phyloP scores from a whole-genome alignment of 2,797 vertebrate genomes.

The Buceros bicornis region DNA sequence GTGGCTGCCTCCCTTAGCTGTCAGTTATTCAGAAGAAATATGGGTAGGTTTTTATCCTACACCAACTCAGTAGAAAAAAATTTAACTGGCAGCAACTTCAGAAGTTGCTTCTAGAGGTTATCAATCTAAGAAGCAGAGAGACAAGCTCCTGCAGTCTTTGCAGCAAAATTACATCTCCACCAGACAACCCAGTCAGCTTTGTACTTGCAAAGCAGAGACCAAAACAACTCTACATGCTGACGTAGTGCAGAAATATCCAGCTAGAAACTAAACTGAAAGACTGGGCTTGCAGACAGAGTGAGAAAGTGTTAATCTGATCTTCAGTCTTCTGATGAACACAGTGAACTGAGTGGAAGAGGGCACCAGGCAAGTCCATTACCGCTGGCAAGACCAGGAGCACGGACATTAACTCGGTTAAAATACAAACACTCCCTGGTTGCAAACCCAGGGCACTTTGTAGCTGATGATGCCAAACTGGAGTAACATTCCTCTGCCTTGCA shows the following conservation, averaged over 20 bases:
- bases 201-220: constrained; percentile 38
- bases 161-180: constrained; percentile 49
- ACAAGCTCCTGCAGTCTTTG: constrained; percentile 32
- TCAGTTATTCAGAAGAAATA: constrained; percentile 34
- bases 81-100: constrained; percentile 55
- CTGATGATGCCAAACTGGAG: background rate
- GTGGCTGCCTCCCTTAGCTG: background rate
- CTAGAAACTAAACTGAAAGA: constrained; percentile 21
- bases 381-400: background rate
- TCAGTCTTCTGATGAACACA: background rate
- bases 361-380: constrained; percentile 39
- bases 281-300: background rate
- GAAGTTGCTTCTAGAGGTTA: constrained; percentile 26
- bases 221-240: constrained; percentile 6
- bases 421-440: background rate
- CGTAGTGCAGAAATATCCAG: constrained; percentile 16
- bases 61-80: constrained; percentile 46
- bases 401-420: constrained; percentile 55
- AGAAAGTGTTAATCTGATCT: constrained; percentile 55
- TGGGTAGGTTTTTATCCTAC: constrained; percentile 16
- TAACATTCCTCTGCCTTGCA: background rate
- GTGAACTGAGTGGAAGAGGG: constrained; percentile 45
- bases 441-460: background rate
- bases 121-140: constrained; percentile 35
- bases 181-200: constrained; percentile 36